Evolutionary conservation across 2,797 vertebrate species (phyloP).

Genomic region (Gymnothorax javanicus): DNA sequence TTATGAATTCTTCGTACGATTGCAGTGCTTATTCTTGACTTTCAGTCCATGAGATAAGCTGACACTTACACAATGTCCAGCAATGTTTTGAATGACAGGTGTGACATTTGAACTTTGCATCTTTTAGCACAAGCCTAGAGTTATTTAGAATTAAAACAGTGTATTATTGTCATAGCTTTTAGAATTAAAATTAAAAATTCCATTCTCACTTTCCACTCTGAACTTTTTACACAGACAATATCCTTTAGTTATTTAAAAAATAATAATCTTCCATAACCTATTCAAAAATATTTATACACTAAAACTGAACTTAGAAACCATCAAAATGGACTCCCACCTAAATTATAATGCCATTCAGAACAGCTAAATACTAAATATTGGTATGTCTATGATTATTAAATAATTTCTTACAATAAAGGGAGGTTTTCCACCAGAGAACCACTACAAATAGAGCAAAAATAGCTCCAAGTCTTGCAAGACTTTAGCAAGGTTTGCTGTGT

Average conservation of each 20-base stretch:
- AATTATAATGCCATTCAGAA: background rate
- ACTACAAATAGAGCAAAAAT: slow-evolving; percentile 11
- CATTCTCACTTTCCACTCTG: background rate
- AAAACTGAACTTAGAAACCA: background rate
- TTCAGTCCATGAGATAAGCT: slow-evolving; percentile 2
- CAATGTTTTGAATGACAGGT: background rate
- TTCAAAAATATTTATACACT: too few relatives aligned
- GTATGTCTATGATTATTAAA: background rate
- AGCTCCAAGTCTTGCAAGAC: background rate
- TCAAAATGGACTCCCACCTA: background rate
- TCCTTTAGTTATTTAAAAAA: background rate
- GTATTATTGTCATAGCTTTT: background rate
- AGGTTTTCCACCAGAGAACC: slow-evolving; percentile 25
- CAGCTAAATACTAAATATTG: background rate
- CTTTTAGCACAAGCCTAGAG: background rate
- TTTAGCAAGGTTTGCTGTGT: background rate
- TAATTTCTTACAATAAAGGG: background rate
- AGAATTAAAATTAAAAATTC: background rate
- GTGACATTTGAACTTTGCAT: background rate
- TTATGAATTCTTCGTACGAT: slow-evolving; percentile 13
- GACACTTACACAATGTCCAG: background rate
- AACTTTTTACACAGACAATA: background rate
- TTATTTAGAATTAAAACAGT: background rate
- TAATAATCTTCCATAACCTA: too few relatives aligned
- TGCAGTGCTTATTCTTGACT: background rate